A percentile compares a stretch with the other conserved stretches of the same genome.
These are phyloP conservation scores for Drosophila percnosoma DNA, from an alignment of 2,888 invertebrate genomes.

Conservation along the genomic window DNA sequence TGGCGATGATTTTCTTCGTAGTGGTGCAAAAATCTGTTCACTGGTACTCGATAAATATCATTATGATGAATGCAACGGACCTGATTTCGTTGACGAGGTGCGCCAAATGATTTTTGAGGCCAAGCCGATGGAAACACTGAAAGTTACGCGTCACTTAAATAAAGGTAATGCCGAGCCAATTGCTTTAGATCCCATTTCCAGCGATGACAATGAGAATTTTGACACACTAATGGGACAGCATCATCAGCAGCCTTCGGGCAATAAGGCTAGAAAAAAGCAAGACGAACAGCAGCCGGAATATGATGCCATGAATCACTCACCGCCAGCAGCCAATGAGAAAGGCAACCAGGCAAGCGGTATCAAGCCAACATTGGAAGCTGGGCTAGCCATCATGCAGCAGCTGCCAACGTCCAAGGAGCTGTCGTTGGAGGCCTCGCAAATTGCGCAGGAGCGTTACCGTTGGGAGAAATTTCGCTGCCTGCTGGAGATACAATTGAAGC, in stretches of 20 bases:
- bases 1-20: conserved; percentile 89
- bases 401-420: conserved; percentile 83
- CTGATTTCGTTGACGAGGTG: conserved; percentile 86
- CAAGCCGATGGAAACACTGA: conserved; percentile 35
- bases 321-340: conserved; percentile 53
- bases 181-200: conserved; percentile 81
- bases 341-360: not conserved
- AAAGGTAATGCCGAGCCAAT: conserved; percentile 67
- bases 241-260: conserved; percentile 21
- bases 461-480: conserved; percentile 86
- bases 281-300: conserved; percentile 67
- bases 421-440: conserved; percentile 82
- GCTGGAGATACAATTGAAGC: conserved; percentile 82
- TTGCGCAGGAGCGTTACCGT: conserved; percentile 85
- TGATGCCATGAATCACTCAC: conserved; percentile 74
- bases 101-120: conserved; percentile 82
- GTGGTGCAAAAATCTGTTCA: conserved; percentile 87
- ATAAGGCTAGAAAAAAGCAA: conserved; percentile 62
- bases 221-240: not conserved
- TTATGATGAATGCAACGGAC: conserved; percentile 87
- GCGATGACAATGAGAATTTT: conserved; percentile 74
- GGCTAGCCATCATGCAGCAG: conserved; percentile 28
- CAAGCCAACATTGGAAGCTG: not conserved
- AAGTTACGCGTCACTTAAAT: conserved; percentile 84
- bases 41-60: conserved; percentile 89